These are phyloP conservation scores for Acrossocheilus wenchowensis DNA, from an alignment of 2,797 vertebrate species.

Conservation along the genomic window DNA sequence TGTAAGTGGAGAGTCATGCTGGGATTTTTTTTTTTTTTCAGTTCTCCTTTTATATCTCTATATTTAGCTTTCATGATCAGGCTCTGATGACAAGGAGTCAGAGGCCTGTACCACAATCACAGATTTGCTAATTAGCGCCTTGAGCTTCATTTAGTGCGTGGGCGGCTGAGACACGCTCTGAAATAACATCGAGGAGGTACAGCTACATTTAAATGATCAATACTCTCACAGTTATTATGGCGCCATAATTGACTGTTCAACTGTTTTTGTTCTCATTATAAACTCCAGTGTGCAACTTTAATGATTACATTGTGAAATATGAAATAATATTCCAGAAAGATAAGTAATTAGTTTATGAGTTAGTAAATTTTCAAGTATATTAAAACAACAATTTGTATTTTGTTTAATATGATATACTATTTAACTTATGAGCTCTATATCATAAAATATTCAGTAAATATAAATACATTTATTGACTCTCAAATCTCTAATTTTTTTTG, in stretches of 20 bases:
- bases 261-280: slow-evolving; percentile 10
- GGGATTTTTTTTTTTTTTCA: not conserved
- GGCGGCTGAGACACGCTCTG: slow-evolving; percentile 47
- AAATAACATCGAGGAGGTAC: slow-evolving; percentile 11
- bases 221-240: slow-evolving; percentile 17
- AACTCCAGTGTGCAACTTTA: not conserved
- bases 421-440: not conserved
- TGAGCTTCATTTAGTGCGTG: slow-evolving; percentile 45
- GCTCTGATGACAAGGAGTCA: slow-evolving; percentile 38
- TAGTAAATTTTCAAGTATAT: not conserved
- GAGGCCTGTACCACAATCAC: slow-evolving; percentile 44
- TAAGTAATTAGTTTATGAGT: not conserved
- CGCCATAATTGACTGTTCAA: not conserved
- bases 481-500: not conserved
- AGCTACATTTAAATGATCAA: slow-evolving; percentile 29
- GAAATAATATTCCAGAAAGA: not conserved
- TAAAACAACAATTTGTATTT: not conserved
- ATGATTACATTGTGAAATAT: not conserved
- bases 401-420: not conserved
- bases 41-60: slow-evolving; percentile 7
- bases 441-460: not conserved
- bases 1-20: not conserved
- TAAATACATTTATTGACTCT: not conserved
- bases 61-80: slow-evolving; percentile 43
- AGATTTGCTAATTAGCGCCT: slow-evolving; percentile 58